phyloP scores from a whole-genome alignment of 2,113 vertebrate species.

The Myotis lucifugus region DNA sequence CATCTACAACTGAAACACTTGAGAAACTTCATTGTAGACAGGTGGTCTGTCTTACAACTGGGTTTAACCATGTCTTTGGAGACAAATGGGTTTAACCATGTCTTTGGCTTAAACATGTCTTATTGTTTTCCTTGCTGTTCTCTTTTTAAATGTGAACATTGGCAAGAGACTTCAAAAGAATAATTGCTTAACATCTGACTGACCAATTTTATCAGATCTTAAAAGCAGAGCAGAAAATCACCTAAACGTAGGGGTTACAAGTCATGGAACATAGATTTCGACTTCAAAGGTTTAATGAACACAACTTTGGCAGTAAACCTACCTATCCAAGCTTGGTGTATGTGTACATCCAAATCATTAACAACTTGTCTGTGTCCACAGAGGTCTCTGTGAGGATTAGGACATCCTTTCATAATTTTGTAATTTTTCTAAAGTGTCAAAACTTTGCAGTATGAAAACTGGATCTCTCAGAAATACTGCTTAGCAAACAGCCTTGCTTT shows the following conservation, averaged over 20 bases:
- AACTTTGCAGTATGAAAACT: neutral
- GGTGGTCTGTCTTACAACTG: neutral
- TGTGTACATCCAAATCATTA: neutral
- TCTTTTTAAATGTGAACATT: conserved; percentile 28
- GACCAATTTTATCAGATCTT: conserved; percentile 47
- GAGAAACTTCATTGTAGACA: neutral
- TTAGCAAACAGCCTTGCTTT: neutral
- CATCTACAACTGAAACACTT: neutral
- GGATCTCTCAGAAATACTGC: neutral
- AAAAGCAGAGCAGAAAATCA: conserved; percentile 28
- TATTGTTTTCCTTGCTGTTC: neutral
- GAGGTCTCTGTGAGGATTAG: neutral
- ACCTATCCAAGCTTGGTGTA: neutral
- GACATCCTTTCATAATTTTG: neutral
- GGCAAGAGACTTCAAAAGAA: neutral
- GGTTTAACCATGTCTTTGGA: neutral
- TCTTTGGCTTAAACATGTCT: neutral
- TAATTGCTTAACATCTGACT: conserved; percentile 18
- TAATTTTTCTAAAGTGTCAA: conserved; percentile 10
- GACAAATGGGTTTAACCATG: neutral
- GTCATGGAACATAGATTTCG: neutral
- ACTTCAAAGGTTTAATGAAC: conserved; percentile 23
- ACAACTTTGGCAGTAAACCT: neutral
- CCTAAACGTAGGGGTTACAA: neutral
- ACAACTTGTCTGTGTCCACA: neutral